These are phyloP conservation scores for Typhlichthys eigenmanni DNA, from an alignment of 2,797 vertebrate species.

Conservation along the genomic window DNA sequence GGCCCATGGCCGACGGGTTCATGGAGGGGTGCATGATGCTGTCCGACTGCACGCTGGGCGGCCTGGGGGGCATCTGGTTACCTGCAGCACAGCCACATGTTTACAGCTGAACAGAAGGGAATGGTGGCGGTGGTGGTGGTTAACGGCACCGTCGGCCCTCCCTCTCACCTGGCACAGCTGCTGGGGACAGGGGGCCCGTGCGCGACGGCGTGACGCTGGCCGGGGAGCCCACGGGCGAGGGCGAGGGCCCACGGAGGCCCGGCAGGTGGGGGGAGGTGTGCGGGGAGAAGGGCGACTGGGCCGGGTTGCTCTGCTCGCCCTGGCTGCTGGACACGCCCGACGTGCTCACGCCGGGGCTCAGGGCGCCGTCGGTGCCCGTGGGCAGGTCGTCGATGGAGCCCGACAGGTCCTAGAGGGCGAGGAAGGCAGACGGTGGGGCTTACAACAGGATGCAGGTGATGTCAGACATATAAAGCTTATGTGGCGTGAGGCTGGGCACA, in stretches of 20 bases:
- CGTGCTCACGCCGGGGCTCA: slow-evolving; percentile 97
- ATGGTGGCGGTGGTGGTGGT: background rate
- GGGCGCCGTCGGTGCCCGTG: slow-evolving; percentile 93
- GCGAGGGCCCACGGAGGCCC: slow-evolving; percentile 93
- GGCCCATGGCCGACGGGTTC: slow-evolving; percentile 91
- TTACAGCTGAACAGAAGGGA: slow-evolving; percentile 5
- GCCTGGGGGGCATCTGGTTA: slow-evolving; percentile 97
- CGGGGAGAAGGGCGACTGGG: slow-evolving; percentile 98
- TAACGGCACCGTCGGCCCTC: background rate
- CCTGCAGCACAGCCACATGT: slow-evolving; percentile 71
- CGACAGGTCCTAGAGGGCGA: slow-evolving; percentile 87
- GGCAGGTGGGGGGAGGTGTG: slow-evolving; percentile 97
- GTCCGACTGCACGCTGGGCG: slow-evolving; percentile 96
- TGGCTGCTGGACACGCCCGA: slow-evolving; percentile 99
- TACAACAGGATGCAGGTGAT: too few species aligned
- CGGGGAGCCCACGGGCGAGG: slow-evolving; percentile 94
- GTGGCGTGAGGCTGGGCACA: too few species aligned
- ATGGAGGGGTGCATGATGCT: slow-evolving; percentile 93
- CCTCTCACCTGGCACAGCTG: slow-evolving; percentile 89
- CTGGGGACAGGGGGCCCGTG: slow-evolving; percentile 93
- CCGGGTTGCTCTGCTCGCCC: slow-evolving; percentile 98
- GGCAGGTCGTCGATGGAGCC: slow-evolving; percentile 98
- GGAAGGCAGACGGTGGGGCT: background rate
- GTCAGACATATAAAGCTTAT: too few species aligned
- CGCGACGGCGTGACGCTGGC: slow-evolving; percentile 94